Conservation (phyloP, 2,797 vertebrate genomes). For the Lemur catta region DNA sequence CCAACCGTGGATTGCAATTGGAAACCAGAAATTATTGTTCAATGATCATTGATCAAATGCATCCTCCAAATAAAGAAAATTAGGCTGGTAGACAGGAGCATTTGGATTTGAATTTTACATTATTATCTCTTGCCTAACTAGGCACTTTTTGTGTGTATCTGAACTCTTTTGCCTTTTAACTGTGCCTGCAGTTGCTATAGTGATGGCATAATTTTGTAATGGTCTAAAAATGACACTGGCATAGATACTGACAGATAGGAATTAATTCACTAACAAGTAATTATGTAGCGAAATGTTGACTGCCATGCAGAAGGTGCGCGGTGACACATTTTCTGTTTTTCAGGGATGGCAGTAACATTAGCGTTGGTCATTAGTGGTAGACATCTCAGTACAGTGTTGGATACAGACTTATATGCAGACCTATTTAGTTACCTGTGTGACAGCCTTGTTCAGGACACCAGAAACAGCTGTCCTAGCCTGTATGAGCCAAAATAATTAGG, state of each 20-base stretch:
- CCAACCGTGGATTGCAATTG: conserved; percentile 78
- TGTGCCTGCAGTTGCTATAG: conserved; percentile 89
- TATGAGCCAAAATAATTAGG: conserved; percentile 99
- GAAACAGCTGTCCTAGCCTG: conserved; percentile 99
- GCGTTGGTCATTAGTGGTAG: conserved; percentile 99
- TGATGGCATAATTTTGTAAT: conserved; percentile 91
- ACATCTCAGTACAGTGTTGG: conserved; percentile 93
- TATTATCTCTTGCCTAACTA: conserved; percentile 86
- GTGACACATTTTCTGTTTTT: conserved; percentile 94
- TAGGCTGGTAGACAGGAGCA: conserved; percentile 75
- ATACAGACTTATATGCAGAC: conserved; percentile 97
- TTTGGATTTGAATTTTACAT: conserved; percentile 80
- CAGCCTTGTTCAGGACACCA: conserved; percentile 99
- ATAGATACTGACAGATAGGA: conserved; percentile 93
- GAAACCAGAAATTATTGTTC: conserved; percentile 83
- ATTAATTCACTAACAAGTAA: conserved; percentile 97
- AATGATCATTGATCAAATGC: conserved; percentile 83
- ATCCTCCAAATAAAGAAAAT: conserved; percentile 83
- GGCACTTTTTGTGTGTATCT: conserved; percentile 84
- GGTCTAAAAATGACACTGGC: conserved; percentile 90
- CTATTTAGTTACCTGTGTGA: conserved; percentile 99
- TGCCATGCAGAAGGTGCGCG: conserved; percentile 91
- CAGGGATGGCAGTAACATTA: conserved; percentile 99
- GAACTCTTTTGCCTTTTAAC: conserved; percentile 87
- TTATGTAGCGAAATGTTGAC: conserved; percentile 97